Percentiles rank a stretch among this genome's conserved stretches.
Conservation (phyloP, 2,888 invertebrate genomes). For the Epistrophe eligans region DNA sequence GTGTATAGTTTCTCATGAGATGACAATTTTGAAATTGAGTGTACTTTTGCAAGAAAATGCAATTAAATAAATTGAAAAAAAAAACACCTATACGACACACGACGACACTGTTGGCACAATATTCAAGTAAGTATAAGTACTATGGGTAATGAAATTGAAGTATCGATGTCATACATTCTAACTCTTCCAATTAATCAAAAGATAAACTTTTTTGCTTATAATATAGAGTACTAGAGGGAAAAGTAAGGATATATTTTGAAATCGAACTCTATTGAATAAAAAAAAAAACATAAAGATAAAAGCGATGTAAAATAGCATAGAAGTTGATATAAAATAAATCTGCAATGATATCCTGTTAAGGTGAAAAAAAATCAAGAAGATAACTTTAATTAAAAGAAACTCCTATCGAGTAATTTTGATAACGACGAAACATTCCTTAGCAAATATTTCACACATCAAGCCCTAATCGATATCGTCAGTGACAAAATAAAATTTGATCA, state of each 20-base stretch:
- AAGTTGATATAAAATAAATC: no score
- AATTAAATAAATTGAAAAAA: constrained; percentile 57
- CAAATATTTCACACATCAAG: no score
- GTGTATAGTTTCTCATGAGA: constrained; percentile 33
- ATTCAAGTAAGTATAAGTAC: not conserved
- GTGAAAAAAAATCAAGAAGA: no score
- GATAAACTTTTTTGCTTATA: not conserved
- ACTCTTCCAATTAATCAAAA: constrained; percentile 6
- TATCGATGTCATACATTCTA: constrained; percentile 14
- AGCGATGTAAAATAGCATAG: no score
- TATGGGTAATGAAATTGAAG: constrained; percentile 13
- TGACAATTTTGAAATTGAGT: constrained; percentile 56
- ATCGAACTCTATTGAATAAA: not conserved
- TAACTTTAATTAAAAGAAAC: no score
- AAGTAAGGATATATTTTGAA: not conserved
- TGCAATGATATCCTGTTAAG: no score
- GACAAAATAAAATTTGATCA: no score
- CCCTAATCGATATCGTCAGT: no score
- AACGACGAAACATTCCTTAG: no score
- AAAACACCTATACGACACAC: not conserved
- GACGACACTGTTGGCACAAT: not conserved
- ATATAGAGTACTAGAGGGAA: not conserved
- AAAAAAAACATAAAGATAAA: not conserved
- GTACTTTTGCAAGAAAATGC: constrained; percentile 35
- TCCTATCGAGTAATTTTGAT: no score